Evolutionary conservation across 2,113 vertebrate genomes (phyloP).

Genomic region (Vidua macroura): DNA sequence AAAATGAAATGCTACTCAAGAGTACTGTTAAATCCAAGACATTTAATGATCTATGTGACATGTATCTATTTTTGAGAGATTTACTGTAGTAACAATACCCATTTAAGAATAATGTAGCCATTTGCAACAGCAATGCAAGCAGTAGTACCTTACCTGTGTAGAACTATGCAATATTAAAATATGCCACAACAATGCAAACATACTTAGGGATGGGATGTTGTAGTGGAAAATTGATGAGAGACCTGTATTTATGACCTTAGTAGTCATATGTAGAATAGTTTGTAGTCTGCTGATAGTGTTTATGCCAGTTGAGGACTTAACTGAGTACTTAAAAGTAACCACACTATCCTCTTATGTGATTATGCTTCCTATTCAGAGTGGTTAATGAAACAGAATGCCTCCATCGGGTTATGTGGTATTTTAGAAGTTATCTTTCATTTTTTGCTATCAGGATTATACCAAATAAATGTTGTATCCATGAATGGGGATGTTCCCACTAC

Average conservation of each 20-base stretch:
- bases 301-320: not conserved
- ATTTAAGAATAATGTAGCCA: conserved; percentile 20
- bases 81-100: conserved; percentile 38
- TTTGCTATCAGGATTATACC: not conserved
- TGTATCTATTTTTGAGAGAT: not conserved
- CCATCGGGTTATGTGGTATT: not conserved
- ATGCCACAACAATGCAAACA: conserved; percentile 72
- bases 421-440: not conserved
- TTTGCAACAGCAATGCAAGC: conserved; percentile 72
- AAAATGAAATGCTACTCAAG: not conserved
- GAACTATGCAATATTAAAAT: conserved; percentile 81
- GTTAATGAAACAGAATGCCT: not conserved
- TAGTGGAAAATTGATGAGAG: not conserved
- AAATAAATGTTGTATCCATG: not conserved
- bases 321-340: not conserved
- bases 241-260: not conserved
- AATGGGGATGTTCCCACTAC: not conserved
- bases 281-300: not conserved
- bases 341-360: not conserved
- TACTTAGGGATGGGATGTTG: not conserved
- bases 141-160: conserved; percentile 53
- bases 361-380: not conserved
- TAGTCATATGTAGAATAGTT: not conserved
- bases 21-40: not conserved
- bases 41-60: not conserved